These are phyloP conservation scores for Trissolcus brochymenae DNA, from an alignment of 2,888 invertebrate species.

Conservation along the genomic window DNA sequence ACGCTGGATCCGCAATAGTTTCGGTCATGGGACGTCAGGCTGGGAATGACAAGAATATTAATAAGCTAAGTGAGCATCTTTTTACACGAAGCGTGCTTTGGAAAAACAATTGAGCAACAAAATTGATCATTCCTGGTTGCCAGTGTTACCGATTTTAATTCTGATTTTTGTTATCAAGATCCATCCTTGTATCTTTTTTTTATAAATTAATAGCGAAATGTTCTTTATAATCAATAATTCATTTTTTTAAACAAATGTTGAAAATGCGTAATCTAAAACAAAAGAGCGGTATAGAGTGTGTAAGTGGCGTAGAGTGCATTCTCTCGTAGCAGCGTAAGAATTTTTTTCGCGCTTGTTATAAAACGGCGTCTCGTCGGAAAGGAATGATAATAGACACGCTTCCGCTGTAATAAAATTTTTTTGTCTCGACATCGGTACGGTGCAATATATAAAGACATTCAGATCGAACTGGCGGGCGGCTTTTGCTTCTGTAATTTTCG, in stretches of 20 bases:
- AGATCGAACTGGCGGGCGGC: conserved; percentile 20
- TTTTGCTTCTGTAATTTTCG: conserved; percentile 39
- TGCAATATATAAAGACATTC: conserved; percentile 33
- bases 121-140: conserved; percentile 24
- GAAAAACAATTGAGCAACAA: conserved; percentile 15
- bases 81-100: conserved; percentile 27
- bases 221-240: background rate
- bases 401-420: conserved; percentile 50
- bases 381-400: conserved; percentile 48
- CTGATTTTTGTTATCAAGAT: background rate
- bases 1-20: conserved; percentile 23
- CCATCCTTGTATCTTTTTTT: background rate
- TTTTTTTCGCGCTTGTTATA: conserved; percentile 33
- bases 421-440: conserved; percentile 22
- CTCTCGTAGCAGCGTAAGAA: conserved; percentile 43
- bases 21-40: conserved; percentile 26
- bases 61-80: conserved; percentile 25
- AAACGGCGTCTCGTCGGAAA: conserved; percentile 34
- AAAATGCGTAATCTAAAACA: background rate
- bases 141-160: conserved; percentile 5
- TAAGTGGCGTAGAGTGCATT: conserved; percentile 56
- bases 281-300: background rate
- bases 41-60: conserved; percentile 43
- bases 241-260: background rate
- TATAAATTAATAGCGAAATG: background rate